These are phyloP conservation scores for Drosophila chauvacae DNA, from an alignment of 1,140 invertebrate genomes.

Conservation along the genomic window DNA sequence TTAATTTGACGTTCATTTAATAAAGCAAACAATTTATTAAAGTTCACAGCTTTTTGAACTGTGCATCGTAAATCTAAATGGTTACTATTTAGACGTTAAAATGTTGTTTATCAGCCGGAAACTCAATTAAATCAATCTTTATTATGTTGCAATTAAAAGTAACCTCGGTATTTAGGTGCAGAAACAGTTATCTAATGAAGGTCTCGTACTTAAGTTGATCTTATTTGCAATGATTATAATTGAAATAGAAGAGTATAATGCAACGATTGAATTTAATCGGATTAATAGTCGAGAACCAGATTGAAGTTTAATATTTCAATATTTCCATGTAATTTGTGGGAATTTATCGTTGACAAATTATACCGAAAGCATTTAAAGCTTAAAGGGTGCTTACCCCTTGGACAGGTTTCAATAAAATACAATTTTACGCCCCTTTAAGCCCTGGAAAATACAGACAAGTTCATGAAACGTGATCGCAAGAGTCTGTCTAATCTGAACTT, in stretches of 20 bases:
- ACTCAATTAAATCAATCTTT: not conserved
- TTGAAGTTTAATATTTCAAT: not conserved
- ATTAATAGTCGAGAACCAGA: not conserved
- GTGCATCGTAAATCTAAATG: constrained; percentile 3
- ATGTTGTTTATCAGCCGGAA: not conserved
- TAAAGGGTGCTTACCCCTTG: constrained; percentile 11
- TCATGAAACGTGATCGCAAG: constrained; percentile 21
- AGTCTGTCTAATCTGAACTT: constrained; percentile 21
- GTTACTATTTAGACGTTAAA: not conserved
- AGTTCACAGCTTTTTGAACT: not conserved
- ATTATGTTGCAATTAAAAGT: constrained; percentile 1
- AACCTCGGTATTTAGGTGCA: constrained; percentile 2
- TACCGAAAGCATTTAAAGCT: not conserved
- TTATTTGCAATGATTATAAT: not conserved
- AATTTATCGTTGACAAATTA: not conserved
- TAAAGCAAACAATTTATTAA: not conserved
- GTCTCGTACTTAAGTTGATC: not conserved
- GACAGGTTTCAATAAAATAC: constrained; percentile 3
- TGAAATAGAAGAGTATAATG: not conserved
- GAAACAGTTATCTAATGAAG: not conserved
- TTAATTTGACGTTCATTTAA: constrained; percentile 11
- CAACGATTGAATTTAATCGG: not conserved
- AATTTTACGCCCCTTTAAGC: constrained; percentile 9
- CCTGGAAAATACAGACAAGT: constrained; percentile 12
- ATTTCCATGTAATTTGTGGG: constrained; percentile 9